Evolutionary conservation across 2,888 invertebrate species (phyloP).

Genomic region (Chrysolina haemoptera): DNA sequence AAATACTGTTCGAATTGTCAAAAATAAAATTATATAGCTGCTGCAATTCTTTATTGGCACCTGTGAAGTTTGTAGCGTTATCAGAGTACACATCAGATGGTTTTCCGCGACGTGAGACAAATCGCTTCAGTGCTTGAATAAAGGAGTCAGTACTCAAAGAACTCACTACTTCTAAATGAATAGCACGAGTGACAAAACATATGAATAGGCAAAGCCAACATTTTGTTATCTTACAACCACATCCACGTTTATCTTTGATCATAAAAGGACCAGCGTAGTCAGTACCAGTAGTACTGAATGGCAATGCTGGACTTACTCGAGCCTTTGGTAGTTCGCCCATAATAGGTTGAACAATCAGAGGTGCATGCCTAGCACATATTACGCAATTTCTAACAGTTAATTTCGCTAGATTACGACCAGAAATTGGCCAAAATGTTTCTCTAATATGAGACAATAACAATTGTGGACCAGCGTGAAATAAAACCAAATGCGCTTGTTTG

Average conservation of each 20-base stretch:
- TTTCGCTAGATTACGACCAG: background rate
- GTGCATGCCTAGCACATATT: background rate
- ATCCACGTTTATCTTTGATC: background rate
- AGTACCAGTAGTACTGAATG: background rate
- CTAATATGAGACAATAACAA: background rate
- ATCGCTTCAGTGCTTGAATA: too few species aligned
- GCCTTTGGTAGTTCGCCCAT: background rate
- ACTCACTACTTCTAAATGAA: too few species aligned
- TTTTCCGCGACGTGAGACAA: too few species aligned
- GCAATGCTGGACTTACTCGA: background rate
- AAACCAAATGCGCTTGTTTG: background rate
- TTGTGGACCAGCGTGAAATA: background rate
- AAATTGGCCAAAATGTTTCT: background rate
- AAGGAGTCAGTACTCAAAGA: too few species aligned
- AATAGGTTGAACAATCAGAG: background rate
- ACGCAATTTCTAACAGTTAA: background rate
- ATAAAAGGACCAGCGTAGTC: constrained; percentile 3
- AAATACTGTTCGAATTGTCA: too few species aligned
- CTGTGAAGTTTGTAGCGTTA: too few species aligned
- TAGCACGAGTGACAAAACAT: too few species aligned
- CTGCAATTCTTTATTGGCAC: too few species aligned
- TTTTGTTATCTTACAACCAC: too few species aligned
- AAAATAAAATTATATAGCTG: too few species aligned
- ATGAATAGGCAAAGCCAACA: too few species aligned
- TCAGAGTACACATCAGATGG: too few species aligned